Conservation (phyloP, 2,797 vertebrate species). For the Sebastes trivittatus region DNA sequence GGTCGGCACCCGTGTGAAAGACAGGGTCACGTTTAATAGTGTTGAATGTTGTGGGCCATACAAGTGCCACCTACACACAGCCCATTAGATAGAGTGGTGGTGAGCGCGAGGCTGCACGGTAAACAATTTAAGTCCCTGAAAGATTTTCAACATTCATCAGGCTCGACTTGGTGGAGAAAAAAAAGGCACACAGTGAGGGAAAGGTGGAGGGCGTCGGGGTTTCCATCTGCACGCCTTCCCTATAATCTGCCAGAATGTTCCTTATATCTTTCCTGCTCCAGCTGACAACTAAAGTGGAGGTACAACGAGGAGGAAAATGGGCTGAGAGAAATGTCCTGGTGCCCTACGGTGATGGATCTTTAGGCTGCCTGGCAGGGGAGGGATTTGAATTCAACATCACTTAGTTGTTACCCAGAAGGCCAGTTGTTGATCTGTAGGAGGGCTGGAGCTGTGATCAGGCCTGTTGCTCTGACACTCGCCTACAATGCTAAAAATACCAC, state of each 20-base stretch:
- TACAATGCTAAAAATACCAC: conserved; percentile 60
- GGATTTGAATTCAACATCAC: conserved; percentile 39
- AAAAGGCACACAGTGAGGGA: conserved; percentile 2
- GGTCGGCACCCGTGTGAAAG: conserved; percentile 35
- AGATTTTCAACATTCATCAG: conserved; percentile 65
- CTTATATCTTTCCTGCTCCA: conserved; percentile 51
- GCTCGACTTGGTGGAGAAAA: conserved; percentile 23
- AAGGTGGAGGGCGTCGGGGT: conserved; percentile 38
- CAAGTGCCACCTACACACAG: conserved; percentile 70
- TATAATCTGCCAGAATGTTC: conserved; percentile 69
- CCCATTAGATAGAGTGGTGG: conserved; percentile 72
- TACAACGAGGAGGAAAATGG: conserved; percentile 58
- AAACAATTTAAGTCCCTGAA: conserved; percentile 69
- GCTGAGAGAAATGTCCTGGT: conserved; percentile 55
- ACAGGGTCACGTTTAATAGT: conserved; percentile 58
- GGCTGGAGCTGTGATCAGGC: conserved; percentile 15
- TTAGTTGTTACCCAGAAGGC: conserved; percentile 35
- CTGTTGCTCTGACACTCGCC: conserved; percentile 43
- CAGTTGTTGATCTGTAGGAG: conserved; percentile 42
- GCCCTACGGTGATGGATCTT: conserved; percentile 55
- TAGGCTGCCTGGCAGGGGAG: conserved; percentile 26
- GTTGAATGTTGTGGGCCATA: conserved; percentile 49
- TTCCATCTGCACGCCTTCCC: conserved; percentile 62
- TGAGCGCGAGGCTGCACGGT: conserved; percentile 40
- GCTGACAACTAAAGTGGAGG: conserved; percentile 76